Percentiles rank a stretch among this genome's conserved stretches.
Conservation (phyloP, 2,888 invertebrate species). For the Andrena camellia region DNA sequence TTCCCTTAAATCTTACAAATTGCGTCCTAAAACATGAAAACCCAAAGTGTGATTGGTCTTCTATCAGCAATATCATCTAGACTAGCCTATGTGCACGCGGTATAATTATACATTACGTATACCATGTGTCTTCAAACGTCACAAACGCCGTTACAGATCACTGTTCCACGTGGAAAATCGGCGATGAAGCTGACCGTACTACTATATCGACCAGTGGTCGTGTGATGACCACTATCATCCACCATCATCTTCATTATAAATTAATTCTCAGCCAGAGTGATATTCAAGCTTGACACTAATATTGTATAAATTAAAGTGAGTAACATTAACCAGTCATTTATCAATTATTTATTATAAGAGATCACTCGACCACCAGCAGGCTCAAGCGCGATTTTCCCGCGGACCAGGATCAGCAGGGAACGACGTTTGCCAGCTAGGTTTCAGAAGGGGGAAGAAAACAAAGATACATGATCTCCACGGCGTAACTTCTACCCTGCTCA, state of each 20-base stretch:
- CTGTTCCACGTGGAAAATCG: conserved; percentile 8
- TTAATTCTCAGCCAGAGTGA: neutral
- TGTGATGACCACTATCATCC: neutral
- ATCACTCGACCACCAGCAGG: neutral
- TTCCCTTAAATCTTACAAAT: conserved; percentile 37
- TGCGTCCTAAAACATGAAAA: conserved; percentile 54
- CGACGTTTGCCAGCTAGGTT: conserved; percentile 3
- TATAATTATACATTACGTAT: conserved; percentile 37
- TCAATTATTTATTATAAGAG: neutral
- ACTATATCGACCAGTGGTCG: neutral
- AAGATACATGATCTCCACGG: conserved; percentile 36
- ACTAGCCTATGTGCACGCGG: conserved; percentile 61
- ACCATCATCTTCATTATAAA: neutral
- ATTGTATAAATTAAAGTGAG: too few species aligned
- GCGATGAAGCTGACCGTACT: neutral
- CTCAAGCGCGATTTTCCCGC: neutral
- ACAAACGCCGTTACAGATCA: conserved; percentile 29
- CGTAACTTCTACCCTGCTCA: conserved; percentile 63
- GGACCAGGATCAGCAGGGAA: neutral
- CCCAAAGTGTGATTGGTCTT: conserved; percentile 48
- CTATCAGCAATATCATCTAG: conserved; percentile 61
- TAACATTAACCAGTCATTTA: neutral
- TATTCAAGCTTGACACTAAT: too few species aligned
- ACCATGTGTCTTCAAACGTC: conserved; percentile 16
- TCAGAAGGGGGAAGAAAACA: conserved; percentile 4